Evolutionary conservation across 2,888 invertebrate genomes (phyloP).

Genomic region (Ferrisia virgata): DNA sequence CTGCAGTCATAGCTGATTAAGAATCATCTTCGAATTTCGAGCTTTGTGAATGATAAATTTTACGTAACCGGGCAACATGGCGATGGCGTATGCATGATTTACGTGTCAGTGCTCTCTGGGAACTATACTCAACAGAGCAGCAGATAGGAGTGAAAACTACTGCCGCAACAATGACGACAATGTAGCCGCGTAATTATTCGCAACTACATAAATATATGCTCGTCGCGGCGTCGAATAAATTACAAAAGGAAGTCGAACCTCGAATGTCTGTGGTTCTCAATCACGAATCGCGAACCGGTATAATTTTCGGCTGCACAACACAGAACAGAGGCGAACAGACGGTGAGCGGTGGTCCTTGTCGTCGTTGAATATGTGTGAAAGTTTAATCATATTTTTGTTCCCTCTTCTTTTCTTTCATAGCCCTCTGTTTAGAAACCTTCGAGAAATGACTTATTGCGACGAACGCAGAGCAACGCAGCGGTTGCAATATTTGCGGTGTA

Average conservation of each 20-base stretch:
- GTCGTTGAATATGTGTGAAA: slow-evolving; percentile 5
- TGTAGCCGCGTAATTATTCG: slow-evolving; percentile 20
- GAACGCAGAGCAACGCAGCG: too few relatives aligned
- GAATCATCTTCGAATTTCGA: neutral
- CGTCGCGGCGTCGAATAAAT: neutral
- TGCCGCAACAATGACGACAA: neutral
- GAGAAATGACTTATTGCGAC: neutral
- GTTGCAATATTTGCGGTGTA: neutral
- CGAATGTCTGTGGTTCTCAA: slow-evolving; percentile 6
- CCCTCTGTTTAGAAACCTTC: neutral
- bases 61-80: neutral
- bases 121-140: neutral
- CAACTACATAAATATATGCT: neutral
- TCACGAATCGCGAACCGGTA: slow-evolving; percentile 1
- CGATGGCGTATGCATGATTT: neutral
- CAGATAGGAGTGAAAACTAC: neutral
- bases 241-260: slow-evolving; percentile 20
- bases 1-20: slow-evolving; percentile 1
- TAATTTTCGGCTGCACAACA: neutral
- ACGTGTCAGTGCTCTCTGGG: slow-evolving; percentile 14
- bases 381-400: neutral
- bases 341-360: neutral
- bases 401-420: neutral
- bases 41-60: neutral
- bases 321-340: too few relatives aligned